Conservation (phyloP, 2,797 vertebrate genomes). For the Propithecus perrieri region DNA sequence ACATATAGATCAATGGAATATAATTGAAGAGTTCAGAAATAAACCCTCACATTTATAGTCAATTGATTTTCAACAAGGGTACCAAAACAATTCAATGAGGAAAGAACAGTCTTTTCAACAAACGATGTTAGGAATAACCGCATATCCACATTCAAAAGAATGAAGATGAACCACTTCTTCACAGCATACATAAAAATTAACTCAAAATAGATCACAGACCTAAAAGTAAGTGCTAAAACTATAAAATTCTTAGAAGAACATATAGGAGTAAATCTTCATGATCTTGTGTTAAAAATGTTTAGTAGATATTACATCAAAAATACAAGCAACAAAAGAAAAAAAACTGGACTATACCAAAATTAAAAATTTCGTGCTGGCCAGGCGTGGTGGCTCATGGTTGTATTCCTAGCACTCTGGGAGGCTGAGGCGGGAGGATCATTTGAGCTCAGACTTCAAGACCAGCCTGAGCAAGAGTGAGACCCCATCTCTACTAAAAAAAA, state of each 20-base stretch:
- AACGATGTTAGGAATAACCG: background rate
- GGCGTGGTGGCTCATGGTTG: too few species aligned
- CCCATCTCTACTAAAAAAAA: too few species aligned
- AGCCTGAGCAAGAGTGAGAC: too few species aligned
- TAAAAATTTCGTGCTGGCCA: background rate
- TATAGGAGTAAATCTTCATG: background rate
- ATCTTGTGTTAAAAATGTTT: background rate
- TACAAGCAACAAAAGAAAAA: background rate
- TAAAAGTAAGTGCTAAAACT: background rate
- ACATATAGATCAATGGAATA: background rate
- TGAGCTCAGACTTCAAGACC: too few species aligned
- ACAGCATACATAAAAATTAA: conserved; percentile 11
- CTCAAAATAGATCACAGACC: background rate
- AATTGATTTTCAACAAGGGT: conserved; percentile 8
- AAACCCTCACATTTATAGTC: background rate
- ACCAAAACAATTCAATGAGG: background rate
- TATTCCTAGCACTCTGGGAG: too few species aligned
- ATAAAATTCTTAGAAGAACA: background rate
- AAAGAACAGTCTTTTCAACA: conserved; percentile 37
- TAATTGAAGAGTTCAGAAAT: background rate
- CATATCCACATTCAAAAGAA: background rate
- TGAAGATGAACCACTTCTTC: background rate
- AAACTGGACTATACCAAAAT: background rate
- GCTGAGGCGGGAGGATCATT: too few species aligned
- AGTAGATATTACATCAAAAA: background rate